phyloP scores from a whole-genome alignment of 2,797 vertebrate species.

The Ambastaia sidthimunki region DNA sequence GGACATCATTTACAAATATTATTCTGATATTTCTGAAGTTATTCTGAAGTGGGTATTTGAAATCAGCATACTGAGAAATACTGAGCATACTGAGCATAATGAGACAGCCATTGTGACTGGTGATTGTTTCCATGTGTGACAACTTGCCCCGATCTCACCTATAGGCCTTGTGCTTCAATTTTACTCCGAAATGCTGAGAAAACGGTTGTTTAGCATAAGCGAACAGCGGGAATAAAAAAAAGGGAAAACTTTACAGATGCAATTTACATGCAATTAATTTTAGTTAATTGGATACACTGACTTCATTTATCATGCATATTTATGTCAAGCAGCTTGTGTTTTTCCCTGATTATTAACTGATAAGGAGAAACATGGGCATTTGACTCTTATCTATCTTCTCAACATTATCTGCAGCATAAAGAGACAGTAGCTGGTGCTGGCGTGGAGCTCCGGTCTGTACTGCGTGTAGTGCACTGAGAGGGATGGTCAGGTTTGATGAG shows the following conservation, averaged over 20 bases:
- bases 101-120: no score
- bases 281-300: constrained; percentile 78
- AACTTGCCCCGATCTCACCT: not conserved
- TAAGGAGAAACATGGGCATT: constrained; percentile 47
- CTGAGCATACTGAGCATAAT: no score
- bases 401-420: constrained; percentile 34
- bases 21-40: no score
- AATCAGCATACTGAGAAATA: no score
- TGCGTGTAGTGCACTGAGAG: constrained; percentile 60
- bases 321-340: constrained; percentile 72
- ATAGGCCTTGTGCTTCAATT: not conserved
- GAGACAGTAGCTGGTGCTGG: constrained; percentile 34
- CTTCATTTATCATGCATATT: constrained; percentile 75
- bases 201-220: constrained; percentile 32
- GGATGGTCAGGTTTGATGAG: constrained; percentile 64
- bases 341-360: constrained; percentile 63
- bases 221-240: constrained; percentile 23
- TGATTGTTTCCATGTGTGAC: not conserved
- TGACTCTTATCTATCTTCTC: constrained; percentile 40
- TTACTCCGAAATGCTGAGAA: constrained; percentile 14
- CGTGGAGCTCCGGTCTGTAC: constrained; percentile 14
- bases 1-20: not conserved
- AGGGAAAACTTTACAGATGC: constrained; percentile 55
- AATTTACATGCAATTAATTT: constrained; percentile 82
- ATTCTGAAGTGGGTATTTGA: no score